Evolutionary conservation across 2,888 invertebrate species (phyloP).

Genomic region (Drosophila subsilvestris): DNA sequence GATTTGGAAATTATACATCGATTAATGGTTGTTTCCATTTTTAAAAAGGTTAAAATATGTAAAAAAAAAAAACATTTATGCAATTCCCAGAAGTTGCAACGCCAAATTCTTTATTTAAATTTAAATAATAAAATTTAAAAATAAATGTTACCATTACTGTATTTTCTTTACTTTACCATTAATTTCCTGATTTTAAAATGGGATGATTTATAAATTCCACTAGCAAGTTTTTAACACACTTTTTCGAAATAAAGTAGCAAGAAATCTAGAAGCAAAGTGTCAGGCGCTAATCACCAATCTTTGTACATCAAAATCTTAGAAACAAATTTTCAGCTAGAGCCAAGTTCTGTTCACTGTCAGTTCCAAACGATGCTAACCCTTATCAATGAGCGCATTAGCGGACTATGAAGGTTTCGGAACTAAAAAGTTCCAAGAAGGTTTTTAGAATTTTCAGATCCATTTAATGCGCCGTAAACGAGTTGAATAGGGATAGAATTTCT

Average conservation of each 20-base stretch:
- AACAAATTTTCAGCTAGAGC: conserved; percentile 13
- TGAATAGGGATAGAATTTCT: not conserved
- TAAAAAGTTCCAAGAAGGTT: conserved; percentile 11
- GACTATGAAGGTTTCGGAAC: conserved; percentile 20
- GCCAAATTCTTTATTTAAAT: too few species aligned
- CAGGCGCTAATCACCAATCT: conserved; percentile 1
- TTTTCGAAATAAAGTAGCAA: not conserved
- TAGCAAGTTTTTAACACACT: not conserved
- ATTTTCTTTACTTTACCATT: too few species aligned
- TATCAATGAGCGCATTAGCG: conserved; percentile 37
- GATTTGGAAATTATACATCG: not conserved
- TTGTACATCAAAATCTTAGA: conserved; percentile 21
- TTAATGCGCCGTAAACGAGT: not conserved
- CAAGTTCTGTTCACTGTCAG: conserved; percentile 25
- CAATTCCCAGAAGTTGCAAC: conserved; percentile 2
- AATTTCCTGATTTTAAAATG: not conserved
- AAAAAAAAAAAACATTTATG: not conserved
- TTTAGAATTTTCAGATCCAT: conserved; percentile 1
- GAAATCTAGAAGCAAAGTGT: not conserved
- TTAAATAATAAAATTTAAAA: not conserved
- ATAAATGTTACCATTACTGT: too few species aligned
- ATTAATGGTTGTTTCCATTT: conserved; percentile 4
- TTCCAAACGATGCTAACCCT: conserved; percentile 23
- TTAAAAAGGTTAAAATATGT: not conserved
- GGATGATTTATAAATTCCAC: not conserved